Evolutionary conservation across 2,797 vertebrate species (phyloP).

Genomic region (Megaceryle alcyon): DNA sequence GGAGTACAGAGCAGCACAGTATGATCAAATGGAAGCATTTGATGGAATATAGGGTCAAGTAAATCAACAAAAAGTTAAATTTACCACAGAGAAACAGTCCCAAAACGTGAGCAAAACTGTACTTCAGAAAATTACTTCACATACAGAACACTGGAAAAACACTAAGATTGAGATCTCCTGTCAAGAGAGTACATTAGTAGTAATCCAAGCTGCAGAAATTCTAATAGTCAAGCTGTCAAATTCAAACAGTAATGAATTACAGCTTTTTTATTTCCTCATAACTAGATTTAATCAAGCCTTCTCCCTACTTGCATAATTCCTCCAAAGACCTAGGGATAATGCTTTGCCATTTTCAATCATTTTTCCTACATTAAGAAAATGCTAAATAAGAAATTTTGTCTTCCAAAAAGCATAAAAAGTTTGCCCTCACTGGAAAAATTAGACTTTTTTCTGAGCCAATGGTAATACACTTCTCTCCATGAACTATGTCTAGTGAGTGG

Average conservation of each 20-base stretch:
- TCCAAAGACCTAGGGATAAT: background rate
- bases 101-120: background rate
- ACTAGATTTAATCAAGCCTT: conserved; percentile 25
- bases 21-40: background rate
- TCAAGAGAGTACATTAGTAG: background rate
- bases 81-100: background rate
- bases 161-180: background rate
- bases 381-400: background rate
- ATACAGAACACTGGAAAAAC: background rate
- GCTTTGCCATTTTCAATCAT: background rate
- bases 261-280: conserved; percentile 29
- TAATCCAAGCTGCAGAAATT: conserved; percentile 16
- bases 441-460: background rate
- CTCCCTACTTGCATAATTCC: conserved; percentile 18
- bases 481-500: accelerated
- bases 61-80: background rate
- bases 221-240: conserved; percentile 32
- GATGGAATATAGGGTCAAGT: background rate
- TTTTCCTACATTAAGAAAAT: background rate
- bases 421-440: background rate
- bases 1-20: background rate
- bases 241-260: conserved; percentile 25
- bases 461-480: background rate
- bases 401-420: background rate
- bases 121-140: conserved; percentile 28